A percentile compares a stretch with the other conserved stretches of the same genome.
Conservation (phyloP, 1,140 invertebrate species). For the Trichomalopsis sarcophagae region DNA sequence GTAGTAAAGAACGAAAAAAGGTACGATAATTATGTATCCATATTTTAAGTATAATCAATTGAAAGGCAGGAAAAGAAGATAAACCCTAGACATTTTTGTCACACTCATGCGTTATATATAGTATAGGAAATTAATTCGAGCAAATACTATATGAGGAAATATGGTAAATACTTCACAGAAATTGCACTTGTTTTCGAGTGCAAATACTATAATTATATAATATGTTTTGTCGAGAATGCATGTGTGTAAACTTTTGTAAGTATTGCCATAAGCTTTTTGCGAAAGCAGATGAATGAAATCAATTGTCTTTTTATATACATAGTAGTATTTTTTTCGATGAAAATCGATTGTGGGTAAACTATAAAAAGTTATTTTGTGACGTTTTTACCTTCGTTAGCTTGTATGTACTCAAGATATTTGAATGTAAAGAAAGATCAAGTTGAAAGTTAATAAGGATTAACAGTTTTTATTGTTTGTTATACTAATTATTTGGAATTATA, state of each 20-base stretch:
- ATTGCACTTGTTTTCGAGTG: background rate
- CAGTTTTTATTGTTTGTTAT: background rate
- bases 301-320: background rate
- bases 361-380: background rate
- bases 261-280: background rate
- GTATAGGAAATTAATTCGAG: conserved; percentile 46
- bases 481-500: conserved; percentile 34
- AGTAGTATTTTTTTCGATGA: background rate
- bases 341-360: background rate
- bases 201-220: background rate
- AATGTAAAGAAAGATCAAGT: background rate
- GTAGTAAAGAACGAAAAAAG: no score
- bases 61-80: no score
- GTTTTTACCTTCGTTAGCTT: background rate
- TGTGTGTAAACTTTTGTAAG: no score
- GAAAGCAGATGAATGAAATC: background rate
- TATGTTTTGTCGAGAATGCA: no score
- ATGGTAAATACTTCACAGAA: no score
- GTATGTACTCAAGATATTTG: background rate
- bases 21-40: no score
- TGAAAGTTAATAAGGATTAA: background rate
- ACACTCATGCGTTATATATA: conserved; percentile 62
- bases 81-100: conserved; percentile 57
- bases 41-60: no score
- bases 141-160: no score